Percentiles rank a stretch among this genome's conserved stretches.
Conservation (phyloP, 2,113 vertebrate species). For the Cyanoliseus patagonus region DNA sequence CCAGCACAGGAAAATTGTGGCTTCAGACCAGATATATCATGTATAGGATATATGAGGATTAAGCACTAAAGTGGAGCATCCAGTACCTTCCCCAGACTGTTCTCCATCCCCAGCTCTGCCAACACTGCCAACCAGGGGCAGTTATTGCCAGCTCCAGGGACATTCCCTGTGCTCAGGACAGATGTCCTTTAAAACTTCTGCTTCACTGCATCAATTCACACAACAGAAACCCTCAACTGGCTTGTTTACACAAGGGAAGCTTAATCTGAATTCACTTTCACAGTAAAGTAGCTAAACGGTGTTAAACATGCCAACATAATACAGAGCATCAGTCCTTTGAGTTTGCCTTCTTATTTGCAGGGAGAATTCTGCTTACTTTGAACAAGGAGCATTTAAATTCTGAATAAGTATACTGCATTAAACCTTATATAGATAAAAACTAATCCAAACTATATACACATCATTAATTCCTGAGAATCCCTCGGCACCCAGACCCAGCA, state of each 20-base stretch:
- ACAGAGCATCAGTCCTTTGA: not conserved
- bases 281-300: not conserved
- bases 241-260: not conserved
- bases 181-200: not conserved
- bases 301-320: not conserved
- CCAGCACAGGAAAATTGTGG: not conserved
- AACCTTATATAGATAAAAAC: not conserved
- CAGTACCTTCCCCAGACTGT: not conserved
- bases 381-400: not conserved
- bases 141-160: not conserved
- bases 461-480: not conserved
- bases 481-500: not conserved
- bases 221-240: not conserved
- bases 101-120: not conserved
- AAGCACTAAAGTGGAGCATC: not conserved
- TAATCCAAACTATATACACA: not conserved
- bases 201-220: not conserved
- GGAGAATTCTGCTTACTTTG: not conserved
- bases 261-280: not conserved
- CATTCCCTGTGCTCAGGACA: not conserved
- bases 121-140: not conserved
- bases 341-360: not conserved
- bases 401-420: not conserved
- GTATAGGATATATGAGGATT: not conserved
- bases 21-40: not conserved